Evolutionary conservation across 1,140 invertebrate species (phyloP).

Genomic region (Apis dorsata): DNA sequence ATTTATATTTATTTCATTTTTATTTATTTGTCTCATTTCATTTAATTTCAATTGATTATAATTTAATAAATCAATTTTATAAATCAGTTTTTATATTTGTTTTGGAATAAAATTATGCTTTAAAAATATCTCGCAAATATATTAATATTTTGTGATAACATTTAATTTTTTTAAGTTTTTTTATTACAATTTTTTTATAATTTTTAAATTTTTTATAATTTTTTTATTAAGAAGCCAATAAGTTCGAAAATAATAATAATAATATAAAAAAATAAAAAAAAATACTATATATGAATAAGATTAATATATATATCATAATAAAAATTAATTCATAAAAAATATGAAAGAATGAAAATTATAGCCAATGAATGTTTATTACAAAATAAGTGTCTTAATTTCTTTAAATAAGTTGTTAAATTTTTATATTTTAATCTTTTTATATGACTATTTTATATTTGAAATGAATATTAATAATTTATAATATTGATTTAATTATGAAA

Average conservation of each 20-base stretch:
- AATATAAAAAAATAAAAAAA: neutral
- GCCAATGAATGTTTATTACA: neutral
- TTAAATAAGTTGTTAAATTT: slow-evolving; percentile 10
- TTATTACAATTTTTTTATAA: neutral
- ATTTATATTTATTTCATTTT: too few species aligned
- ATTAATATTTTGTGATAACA: neutral
- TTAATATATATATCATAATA: neutral
- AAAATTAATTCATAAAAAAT: neutral
- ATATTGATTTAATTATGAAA: neutral
- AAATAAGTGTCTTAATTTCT: slow-evolving; percentile 9
- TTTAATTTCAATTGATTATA: too few species aligned
- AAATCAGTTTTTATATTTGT: too few species aligned
- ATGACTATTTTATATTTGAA: neutral
- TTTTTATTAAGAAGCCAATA: neutral
- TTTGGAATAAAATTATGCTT: too few species aligned
- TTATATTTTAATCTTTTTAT: neutral
- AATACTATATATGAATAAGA: neutral
- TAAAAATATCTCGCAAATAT: too few species aligned
- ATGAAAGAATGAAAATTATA: neutral
- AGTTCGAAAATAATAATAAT: neutral
- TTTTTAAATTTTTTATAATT: neutral
- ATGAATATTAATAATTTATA: neutral
- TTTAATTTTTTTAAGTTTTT: neutral
- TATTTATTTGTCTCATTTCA: too few species aligned
- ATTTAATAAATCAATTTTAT: too few species aligned